These are phyloP conservation scores for Taenaris catops DNA, from an alignment of 2,888 invertebrate species.

Conservation along the genomic window DNA sequence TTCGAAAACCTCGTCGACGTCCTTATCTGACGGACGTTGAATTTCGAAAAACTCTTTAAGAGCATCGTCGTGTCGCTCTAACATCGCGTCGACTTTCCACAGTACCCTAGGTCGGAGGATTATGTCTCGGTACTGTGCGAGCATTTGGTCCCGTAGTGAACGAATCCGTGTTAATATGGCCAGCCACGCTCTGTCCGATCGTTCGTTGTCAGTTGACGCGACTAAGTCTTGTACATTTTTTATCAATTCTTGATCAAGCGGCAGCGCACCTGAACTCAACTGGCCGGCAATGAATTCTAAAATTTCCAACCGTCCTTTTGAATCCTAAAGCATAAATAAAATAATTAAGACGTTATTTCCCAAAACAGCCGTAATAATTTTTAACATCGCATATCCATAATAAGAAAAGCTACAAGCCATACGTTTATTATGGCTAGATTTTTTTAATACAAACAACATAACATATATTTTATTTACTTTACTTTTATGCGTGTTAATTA, in stretches of 20 bases:
- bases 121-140: constrained; percentile 29
- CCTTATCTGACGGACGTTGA: constrained; percentile 39
- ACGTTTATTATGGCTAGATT: not conserved
- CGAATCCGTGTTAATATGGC: constrained; percentile 36
- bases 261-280: constrained; percentile 51
- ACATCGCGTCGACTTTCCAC: constrained; percentile 45
- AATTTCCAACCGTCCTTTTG: constrained; percentile 50
- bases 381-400: no score
- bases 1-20: constrained; percentile 59
- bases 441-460: not conserved
- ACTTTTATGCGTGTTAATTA: no score
- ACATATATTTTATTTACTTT: no score
- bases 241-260: constrained; percentile 51
- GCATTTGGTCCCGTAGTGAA: constrained; percentile 29
- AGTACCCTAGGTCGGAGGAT: constrained; percentile 43
- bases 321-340: no score
- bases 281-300: constrained; percentile 62
- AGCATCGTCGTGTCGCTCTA: constrained; percentile 37
- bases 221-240: constrained; percentile 41
- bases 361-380: no score
- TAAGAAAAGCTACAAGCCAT: no score
- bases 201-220: constrained; percentile 40
- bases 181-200: constrained; percentile 59
- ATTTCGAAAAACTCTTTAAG: constrained; percentile 49
- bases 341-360: no score